phyloP scores from a whole-genome alignment of 2,888 invertebrate genomes.

The Argyra leucocephala region DNA sequence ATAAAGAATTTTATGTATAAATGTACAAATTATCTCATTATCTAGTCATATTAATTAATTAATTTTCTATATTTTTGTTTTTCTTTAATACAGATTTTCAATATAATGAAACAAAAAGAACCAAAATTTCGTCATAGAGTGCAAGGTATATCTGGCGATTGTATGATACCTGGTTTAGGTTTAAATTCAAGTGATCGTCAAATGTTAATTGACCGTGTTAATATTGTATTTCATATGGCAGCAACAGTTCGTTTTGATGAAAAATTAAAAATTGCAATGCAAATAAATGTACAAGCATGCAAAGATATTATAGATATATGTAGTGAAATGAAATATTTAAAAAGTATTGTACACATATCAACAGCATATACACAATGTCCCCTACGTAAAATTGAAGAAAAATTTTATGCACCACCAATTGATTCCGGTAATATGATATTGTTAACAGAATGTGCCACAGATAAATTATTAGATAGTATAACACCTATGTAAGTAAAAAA shows the following conservation, averaged over 20 bases:
- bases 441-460: conserved; percentile 46
- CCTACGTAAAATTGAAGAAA: conserved; percentile 45
- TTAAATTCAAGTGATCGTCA: conserved; percentile 44
- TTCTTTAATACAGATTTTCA: conserved; percentile 42
- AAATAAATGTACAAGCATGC: conserved; percentile 64
- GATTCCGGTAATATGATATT: conserved; percentile 46
- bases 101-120: conserved; percentile 42
- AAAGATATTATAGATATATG: conserved; percentile 56
- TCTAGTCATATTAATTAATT: conserved; percentile 12
- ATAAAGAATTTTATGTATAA: conserved; percentile 7
- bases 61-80: background rate
- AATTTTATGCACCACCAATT: conserved; percentile 48
- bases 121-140: conserved; percentile 51
- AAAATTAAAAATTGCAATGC: conserved; percentile 58
- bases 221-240: conserved; percentile 50
- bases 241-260: conserved; percentile 62
- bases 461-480: conserved; percentile 46
- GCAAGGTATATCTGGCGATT: conserved; percentile 49
- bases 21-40: conserved; percentile 7
- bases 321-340: conserved; percentile 49
- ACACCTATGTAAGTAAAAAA: conserved; percentile 48
- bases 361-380: conserved; percentile 52
- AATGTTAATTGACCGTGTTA: conserved; percentile 44
- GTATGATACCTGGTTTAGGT: conserved; percentile 46
- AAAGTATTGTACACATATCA: conserved; percentile 50